Evolutionary conservation across 2,888 invertebrate genomes (phyloP).

Genomic region (Andrena hattorfiana): DNA sequence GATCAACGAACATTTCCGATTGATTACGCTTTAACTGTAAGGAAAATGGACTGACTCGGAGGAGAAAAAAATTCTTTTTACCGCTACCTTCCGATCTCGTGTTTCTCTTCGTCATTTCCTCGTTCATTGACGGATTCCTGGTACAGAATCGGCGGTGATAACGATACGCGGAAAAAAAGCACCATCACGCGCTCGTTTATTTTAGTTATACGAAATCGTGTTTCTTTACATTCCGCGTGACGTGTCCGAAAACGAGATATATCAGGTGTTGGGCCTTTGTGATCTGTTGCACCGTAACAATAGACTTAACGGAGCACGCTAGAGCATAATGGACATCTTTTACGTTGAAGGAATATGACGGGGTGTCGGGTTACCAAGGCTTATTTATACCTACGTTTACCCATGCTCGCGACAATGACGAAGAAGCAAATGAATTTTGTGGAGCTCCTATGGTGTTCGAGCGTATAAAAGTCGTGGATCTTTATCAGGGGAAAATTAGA

Average conservation of each 20-base stretch:
- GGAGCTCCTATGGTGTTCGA: constrained; percentile 10
- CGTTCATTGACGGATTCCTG: constrained; percentile 12
- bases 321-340: constrained; percentile 51
- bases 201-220: not conserved
- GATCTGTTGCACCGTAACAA: constrained; percentile 48
- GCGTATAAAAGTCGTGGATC: not conserved
- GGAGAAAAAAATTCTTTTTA: constrained; percentile 64
- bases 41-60: constrained; percentile 66
- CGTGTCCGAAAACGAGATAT: constrained; percentile 15
- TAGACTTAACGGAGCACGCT: constrained; percentile 55
- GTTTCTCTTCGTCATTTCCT: constrained; percentile 41
- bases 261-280: constrained; percentile 55
- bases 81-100: constrained; percentile 51
- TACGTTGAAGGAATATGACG: constrained; percentile 44
- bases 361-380: constrained; percentile 52
- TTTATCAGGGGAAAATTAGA: not conserved
- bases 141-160: constrained; percentile 10
- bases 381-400: constrained; percentile 45
- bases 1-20: constrained; percentile 43
- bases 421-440: constrained; percentile 30
- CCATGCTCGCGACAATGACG: constrained; percentile 21
- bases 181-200: not conserved
- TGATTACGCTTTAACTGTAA: constrained; percentile 65
- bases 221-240: constrained; percentile 24
- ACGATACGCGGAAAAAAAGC: not conserved